A percentile compares a stretch with the other conserved stretches of the same genome.
Evolutionary conservation across 2,797 vertebrate species (phyloP).

Genomic region (Gallinago stenura): DNA sequence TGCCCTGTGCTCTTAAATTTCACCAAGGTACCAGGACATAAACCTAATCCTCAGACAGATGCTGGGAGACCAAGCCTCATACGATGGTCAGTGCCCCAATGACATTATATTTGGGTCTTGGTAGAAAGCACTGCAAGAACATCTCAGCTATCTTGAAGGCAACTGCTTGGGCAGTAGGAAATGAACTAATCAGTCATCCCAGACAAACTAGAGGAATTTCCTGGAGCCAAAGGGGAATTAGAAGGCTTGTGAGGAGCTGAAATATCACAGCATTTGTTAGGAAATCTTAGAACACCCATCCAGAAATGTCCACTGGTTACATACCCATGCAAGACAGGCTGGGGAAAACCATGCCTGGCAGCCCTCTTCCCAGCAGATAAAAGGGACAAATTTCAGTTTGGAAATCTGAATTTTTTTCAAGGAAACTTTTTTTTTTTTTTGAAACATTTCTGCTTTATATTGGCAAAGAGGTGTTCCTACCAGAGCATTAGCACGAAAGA

Average conservation of each 20-base stretch:
- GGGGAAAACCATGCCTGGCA: neutral
- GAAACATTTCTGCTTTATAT: neutral
- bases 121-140: neutral
- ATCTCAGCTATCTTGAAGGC: neutral
- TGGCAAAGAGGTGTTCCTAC: neutral
- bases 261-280: neutral
- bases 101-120: neutral
- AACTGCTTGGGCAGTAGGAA: neutral
- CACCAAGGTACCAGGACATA: neutral
- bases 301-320: neutral
- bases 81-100: neutral
- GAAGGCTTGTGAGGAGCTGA: neutral
- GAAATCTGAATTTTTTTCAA: neutral
- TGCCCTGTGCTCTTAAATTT: neutral
- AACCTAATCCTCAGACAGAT: neutral
- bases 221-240: neutral
- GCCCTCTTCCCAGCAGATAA: neutral
- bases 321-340: neutral
- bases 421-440: neutral
- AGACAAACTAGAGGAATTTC: neutral
- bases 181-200: neutral
- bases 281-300: neutral
- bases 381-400: neutral
- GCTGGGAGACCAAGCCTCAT: neutral
- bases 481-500: neutral